Conservation (phyloP, 2,888 invertebrate genomes). For the Acronicta leporina region DNA sequence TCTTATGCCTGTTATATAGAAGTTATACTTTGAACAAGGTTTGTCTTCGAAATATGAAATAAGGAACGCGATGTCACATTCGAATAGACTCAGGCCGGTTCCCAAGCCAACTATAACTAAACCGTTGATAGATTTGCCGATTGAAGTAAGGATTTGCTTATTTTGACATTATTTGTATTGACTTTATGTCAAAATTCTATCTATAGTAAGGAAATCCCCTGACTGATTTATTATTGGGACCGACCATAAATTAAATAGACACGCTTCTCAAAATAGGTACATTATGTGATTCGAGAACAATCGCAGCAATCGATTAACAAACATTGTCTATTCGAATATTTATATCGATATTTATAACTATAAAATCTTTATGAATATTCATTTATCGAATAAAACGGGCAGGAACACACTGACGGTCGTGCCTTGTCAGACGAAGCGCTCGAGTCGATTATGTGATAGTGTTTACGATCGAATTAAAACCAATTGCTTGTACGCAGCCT, state of each 20-base stretch:
- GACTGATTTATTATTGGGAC: too few species aligned
- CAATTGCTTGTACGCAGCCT: conserved; percentile 74
- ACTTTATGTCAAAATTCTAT: too few species aligned
- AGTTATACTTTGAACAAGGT: too few species aligned
- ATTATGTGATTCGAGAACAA: conserved; percentile 15
- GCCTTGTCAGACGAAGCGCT: conserved; percentile 65
- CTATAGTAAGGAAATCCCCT: too few species aligned
- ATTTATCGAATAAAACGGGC: conserved; percentile 52
- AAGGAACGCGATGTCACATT: not conserved
- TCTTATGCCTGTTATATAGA: too few species aligned
- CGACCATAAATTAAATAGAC: too few species aligned
- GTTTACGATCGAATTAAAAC: conserved; percentile 85
- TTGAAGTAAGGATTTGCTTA: too few species aligned
- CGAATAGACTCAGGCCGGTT: too few species aligned
- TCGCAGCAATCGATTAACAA: conserved; percentile 1
- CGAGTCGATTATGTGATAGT: conserved; percentile 77
- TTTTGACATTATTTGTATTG: too few species aligned
- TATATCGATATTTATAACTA: conserved; percentile 33
- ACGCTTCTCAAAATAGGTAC: conserved; percentile 19
- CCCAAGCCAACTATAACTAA: too few species aligned
- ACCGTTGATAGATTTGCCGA: too few species aligned
- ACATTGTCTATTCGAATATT: conserved; percentile 46
- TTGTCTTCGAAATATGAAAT: not conserved
- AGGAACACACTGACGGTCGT: conserved; percentile 48
- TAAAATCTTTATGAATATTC: conserved; percentile 62